These are phyloP conservation scores for Hylomyscus alleni DNA, from an alignment of 2,797 vertebrate species.

Conservation along the genomic window DNA sequence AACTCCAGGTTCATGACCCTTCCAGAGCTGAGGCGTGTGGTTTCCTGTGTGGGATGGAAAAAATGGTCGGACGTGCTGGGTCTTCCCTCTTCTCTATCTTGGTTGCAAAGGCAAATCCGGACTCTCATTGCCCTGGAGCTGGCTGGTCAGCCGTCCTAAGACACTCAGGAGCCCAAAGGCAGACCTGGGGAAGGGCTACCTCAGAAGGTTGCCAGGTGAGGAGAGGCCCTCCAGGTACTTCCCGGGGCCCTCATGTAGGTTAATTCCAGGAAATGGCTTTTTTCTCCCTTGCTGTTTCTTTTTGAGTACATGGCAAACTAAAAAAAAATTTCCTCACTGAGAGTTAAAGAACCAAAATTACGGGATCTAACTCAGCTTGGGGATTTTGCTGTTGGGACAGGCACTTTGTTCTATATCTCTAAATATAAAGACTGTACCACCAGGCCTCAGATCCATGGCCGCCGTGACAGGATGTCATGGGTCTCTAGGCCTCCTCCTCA, in stretches of 20 bases:
- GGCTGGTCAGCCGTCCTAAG: not conserved
- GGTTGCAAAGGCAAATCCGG: not conserved
- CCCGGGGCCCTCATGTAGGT: too few relatives aligned
- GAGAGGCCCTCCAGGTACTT: not conserved
- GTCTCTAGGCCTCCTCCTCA: rapidly evolving
- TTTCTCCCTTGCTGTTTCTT: constrained; percentile 79
- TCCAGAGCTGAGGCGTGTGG: not conserved
- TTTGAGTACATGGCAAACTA: constrained; percentile 74
- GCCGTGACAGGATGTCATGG: not conserved
- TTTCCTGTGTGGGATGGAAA: not conserved
- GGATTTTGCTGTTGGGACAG: constrained; percentile 40
- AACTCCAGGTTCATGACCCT: not conserved
- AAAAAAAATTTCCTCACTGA: constrained; percentile 71
- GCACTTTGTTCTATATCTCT: constrained; percentile 52
- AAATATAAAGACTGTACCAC: not conserved
- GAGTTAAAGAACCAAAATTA: constrained; percentile 68
- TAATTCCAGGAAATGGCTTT: constrained; percentile 67
- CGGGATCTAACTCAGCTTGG: constrained; percentile 48
- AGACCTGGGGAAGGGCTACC: not conserved
- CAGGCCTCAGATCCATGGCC: not conserved
- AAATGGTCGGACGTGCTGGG: too few relatives aligned
- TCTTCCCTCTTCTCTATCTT: not conserved
- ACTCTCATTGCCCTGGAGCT: not conserved
- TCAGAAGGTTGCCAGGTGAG: rapidly evolving
- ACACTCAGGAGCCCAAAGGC: not conserved